Conservation (phyloP, 2,797 vertebrate species). For the Gymnopithys bicolor region DNA sequence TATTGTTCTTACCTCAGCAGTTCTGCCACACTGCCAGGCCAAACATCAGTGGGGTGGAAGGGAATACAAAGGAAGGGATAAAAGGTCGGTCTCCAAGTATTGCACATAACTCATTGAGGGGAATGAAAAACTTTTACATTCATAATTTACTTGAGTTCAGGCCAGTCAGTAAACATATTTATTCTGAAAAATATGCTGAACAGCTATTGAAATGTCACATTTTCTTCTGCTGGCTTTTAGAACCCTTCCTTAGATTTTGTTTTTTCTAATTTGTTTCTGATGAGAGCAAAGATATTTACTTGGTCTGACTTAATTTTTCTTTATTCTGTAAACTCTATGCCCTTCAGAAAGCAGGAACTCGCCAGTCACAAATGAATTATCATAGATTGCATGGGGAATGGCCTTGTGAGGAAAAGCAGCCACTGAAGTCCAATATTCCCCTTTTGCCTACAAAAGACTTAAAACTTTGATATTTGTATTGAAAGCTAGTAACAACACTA, state of each 20-base stretch:
- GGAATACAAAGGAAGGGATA: background rate
- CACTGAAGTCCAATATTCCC: background rate
- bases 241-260: background rate
- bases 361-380: constrained; percentile 5
- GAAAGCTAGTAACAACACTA: constrained; percentile 11
- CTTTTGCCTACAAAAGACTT: constrained; percentile 37
- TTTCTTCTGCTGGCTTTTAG: background rate
- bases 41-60: background rate
- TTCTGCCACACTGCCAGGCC: background rate
- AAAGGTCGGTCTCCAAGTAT: background rate
- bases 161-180: constrained; percentile 26
- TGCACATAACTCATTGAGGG: background rate
- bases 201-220: background rate
- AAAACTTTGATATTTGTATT: constrained; percentile 47
- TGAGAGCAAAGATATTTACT: background rate
- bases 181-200: background rate
- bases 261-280: background rate
- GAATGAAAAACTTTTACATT: background rate
- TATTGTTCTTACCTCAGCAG: background rate
- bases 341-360: constrained; percentile 11
- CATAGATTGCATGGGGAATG: background rate
- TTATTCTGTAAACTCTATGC: background rate
- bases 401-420: constrained; percentile 15
- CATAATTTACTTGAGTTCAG: background rate
- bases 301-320: background rate